Evolutionary conservation across 2,113 vertebrate species (phyloP).

Genomic region (Pionites leucogaster): DNA sequence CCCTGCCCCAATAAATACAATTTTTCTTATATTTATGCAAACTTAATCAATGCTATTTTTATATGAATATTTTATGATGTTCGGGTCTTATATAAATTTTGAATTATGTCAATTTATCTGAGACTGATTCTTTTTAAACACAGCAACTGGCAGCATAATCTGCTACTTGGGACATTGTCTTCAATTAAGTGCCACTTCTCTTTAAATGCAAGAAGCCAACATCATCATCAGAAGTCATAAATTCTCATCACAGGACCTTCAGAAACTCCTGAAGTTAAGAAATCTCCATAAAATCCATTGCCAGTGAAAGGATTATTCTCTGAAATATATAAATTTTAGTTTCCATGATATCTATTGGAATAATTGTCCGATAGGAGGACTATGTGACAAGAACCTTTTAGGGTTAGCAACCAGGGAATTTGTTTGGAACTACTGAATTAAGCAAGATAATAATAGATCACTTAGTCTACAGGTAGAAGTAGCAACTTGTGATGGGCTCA

Average conservation of each 20-base stretch:
- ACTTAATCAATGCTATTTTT: not conserved
- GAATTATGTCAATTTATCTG: not conserved
- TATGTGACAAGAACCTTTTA: not conserved
- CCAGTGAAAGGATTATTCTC: not conserved
- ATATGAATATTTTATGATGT: not conserved
- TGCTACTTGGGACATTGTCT: not conserved
- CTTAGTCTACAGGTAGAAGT: not conserved
- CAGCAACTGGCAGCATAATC: not conserved
- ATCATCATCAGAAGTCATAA: not conserved
- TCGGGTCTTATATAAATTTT: not conserved
- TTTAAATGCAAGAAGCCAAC: not conserved
- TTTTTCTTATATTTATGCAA: not conserved
- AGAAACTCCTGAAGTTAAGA: not conserved
- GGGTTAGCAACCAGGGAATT: not conserved
- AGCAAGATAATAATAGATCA: not conserved
- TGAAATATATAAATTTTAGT: not conserved
- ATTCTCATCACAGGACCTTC: not conserved
- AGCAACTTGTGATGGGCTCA: not conserved
- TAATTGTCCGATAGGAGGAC: not conserved
- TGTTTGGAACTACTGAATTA: not conserved
- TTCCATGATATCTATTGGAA: not conserved
- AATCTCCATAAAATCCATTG: not conserved
- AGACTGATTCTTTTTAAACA: not conserved
- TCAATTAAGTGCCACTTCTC: not conserved
- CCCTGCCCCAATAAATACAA: not conserved